phyloP scores from a whole-genome alignment of 2,113 vertebrate species.

The Rousettus leschenaultii region DNA sequence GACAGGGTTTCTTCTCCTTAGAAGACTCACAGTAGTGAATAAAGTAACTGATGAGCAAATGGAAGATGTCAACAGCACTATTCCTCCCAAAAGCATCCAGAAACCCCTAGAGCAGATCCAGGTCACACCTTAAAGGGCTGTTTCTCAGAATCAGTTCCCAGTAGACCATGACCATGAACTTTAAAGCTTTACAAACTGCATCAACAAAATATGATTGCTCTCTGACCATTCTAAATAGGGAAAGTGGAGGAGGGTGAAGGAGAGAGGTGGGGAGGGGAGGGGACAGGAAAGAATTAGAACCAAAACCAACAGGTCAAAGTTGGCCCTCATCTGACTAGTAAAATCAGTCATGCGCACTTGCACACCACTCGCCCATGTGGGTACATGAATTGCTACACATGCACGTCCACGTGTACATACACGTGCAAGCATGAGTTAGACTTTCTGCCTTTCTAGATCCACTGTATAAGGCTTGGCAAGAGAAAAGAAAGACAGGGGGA shows the following conservation, averaged over 20 bases:
- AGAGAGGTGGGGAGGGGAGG: not conserved
- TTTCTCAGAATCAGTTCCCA: not conserved
- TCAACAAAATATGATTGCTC: not conserved
- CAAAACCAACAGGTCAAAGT: not conserved
- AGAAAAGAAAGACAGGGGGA: not conserved
- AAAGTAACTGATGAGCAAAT: not conserved
- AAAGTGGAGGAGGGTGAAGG: not conserved
- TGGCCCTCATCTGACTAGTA: not conserved
- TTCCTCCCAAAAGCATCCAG: not conserved
- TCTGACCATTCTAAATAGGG: not conserved
- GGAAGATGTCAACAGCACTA: not conserved
- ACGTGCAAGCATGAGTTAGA: rapidly evolving
- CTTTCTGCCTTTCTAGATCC: not conserved
- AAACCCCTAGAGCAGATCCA: not conserved
- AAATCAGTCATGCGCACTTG: rapidly evolving
- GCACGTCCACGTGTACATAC: rapidly evolving
- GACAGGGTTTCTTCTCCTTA: not conserved
- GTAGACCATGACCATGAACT: not conserved
- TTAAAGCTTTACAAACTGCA: not conserved
- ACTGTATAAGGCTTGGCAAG: not conserved
- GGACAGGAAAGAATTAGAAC: not conserved
- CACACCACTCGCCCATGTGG: rapidly evolving
- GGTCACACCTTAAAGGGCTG: not conserved
- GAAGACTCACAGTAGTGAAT: not conserved
- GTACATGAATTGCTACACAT: rapidly evolving